Base-by-base conservation (phyloP, 2,113 vertebrate species). In the Corythornis vintsioides region DNA sequence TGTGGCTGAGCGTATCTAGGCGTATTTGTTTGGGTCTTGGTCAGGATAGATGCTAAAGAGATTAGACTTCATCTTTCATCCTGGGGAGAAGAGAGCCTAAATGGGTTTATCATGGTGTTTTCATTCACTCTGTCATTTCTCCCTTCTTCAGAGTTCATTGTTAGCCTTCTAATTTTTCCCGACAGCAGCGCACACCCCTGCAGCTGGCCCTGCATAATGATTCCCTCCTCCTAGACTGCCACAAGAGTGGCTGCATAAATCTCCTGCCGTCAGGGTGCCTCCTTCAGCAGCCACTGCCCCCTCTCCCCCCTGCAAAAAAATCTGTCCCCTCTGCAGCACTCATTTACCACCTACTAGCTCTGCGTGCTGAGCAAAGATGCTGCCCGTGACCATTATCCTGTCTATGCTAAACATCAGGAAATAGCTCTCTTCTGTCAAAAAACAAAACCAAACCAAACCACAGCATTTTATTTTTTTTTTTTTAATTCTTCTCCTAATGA, bases 121-220 rank as follows among this genome's bases (percentile, higher is more conserved):
- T 95, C 86, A 81, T 92, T 95, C 92, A 92, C 66, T 80, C 86
- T 94, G 89, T 93, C 92, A 87, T 83, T 91, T 88, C 72, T 87
- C 29, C 43, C 40, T 82, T 94, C 92, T 94, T 92, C 88, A 91
- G 93, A 91, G 93, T 84, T 89, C 83, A 74, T 92, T 89, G 83
- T 93, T 88, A 92, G 90, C 7, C 88, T 94, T 92, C 92, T 96
- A 95, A 96, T 97, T 96, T 96, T 95, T 93, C 84, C 88, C 45
- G 92, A 95, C 93, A 95, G 89, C 94, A 94, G 74, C 3, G 2
- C 81, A 92, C 88, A 97, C 73, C 86, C 95, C 88, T 95, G 93
- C 95, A 95, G 96, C 94, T 96, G 95, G 91, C 83, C 73, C 72
- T 93, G 95, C 81, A 85, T 93, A 96, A 95, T 96, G 88, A 96